Percentiles rank a stretch among this genome's conserved stretches.
phyloP scores from a whole-genome alignment of 2,797 vertebrate species.

The Xyrichtys novacula region DNA sequence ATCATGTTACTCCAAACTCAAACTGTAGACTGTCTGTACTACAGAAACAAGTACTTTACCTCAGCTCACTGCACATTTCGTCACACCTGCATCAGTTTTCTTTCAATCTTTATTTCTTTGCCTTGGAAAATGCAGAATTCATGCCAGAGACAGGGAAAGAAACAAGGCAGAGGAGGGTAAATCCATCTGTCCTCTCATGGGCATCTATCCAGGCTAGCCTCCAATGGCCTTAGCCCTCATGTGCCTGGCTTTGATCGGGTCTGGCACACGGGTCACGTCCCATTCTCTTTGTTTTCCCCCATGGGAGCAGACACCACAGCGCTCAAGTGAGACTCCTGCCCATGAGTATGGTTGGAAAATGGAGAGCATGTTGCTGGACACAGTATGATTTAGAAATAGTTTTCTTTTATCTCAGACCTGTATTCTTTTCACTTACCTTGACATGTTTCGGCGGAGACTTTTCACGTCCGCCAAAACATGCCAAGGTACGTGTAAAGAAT shows the following conservation, averaged over 20 bases:
- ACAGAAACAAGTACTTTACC: neutral
- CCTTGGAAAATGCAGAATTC: too few relatives aligned
- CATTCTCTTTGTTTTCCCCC: conserved; percentile 32
- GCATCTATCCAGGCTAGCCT: conserved; percentile 30
- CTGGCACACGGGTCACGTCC: conserved; percentile 44
- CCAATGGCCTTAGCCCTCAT: conserved; percentile 12
- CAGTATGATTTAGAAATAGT: too few relatives aligned
- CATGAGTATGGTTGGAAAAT: conserved; percentile 20
- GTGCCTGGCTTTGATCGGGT: conserved; percentile 22
- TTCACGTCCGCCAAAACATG: too few relatives aligned
- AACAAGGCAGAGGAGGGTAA: neutral
- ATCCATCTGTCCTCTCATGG: conserved; percentile 23
- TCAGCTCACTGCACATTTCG: neutral
- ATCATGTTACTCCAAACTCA: neutral
- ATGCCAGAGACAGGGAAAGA: conserved; percentile 4
- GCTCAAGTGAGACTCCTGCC: conserved; percentile 26
- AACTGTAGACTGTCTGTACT: neutral
- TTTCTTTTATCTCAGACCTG: too few relatives aligned
- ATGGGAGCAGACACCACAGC: conserved; percentile 17
- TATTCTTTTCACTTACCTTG: too few relatives aligned
- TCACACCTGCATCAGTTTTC: too few relatives aligned
- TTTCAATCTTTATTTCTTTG: too few relatives aligned
- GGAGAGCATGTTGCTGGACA: conserved; percentile 11
- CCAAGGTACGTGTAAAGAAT: too few relatives aligned
- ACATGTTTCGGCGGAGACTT: too few relatives aligned